phyloP scores from a whole-genome alignment of 2,113 vertebrate species.

The Xyrauchen texanus region DNA sequence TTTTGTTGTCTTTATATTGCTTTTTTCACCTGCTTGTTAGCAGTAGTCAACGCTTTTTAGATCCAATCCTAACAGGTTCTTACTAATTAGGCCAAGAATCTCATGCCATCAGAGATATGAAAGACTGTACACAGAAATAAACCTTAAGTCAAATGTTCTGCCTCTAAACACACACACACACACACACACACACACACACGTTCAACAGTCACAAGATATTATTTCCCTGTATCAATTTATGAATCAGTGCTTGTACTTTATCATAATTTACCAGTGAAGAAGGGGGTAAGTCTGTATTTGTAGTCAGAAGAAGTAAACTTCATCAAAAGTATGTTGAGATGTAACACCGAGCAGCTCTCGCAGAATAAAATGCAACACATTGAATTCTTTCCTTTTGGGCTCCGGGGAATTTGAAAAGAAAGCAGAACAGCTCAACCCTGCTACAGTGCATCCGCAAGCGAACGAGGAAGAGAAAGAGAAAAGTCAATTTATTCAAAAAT shows the following conservation, averaged over 20 bases:
- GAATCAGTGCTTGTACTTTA: neutral
- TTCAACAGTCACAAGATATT: too few species aligned
- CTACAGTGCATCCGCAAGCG: slow-evolving; percentile 84
- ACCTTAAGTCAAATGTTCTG: too few species aligned
- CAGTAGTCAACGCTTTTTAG: slow-evolving; percentile 78
- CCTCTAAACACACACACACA: too few species aligned
- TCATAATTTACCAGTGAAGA: slow-evolving; percentile 54
- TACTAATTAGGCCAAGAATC: too few species aligned
- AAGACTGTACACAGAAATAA: too few species aligned
- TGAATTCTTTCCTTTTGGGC: slow-evolving; percentile 79
- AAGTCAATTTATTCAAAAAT: slow-evolving; percentile 95
- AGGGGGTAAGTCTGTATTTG: slow-evolving; percentile 71
- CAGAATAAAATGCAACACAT: slow-evolving; percentile 85
- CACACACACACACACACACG: too few species aligned
- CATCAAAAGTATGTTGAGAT: slow-evolving; percentile 86
- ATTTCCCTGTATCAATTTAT: too few species aligned
- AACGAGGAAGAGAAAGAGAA: slow-evolving; percentile 66
- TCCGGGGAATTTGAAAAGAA: slow-evolving; percentile 85
- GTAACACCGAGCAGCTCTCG: slow-evolving; percentile 67
- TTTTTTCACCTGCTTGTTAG: slow-evolving; percentile 85
- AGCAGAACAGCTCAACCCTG: slow-evolving; percentile 75
- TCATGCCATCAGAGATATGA: too few species aligned
- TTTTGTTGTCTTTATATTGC: slow-evolving; percentile 82
- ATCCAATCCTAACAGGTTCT: too few species aligned
- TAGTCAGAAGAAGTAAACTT: slow-evolving; percentile 88